These are phyloP conservation scores for Sander lucioperca DNA, from an alignment of 2,113 vertebrate species.

Conservation along the genomic window DNA sequence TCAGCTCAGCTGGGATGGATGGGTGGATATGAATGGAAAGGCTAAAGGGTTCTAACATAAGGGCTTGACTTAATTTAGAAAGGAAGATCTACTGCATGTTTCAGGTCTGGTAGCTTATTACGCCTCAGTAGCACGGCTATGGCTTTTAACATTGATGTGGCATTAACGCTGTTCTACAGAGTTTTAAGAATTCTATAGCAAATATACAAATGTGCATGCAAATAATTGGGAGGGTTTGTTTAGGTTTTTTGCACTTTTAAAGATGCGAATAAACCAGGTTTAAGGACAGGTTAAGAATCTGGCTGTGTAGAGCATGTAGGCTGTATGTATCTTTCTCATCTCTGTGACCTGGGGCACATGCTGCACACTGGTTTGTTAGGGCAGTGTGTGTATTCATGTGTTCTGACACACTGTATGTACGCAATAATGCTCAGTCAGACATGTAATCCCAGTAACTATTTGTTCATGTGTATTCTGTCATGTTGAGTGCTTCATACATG, in stretches of 20 bases:
- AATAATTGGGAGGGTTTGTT: slow-evolving; percentile 16
- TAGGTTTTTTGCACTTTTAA: slow-evolving; percentile 32
- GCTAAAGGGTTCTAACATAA: slow-evolving; percentile 32
- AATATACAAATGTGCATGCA: slow-evolving; percentile 64
- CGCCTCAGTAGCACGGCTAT: slow-evolving; percentile 43
- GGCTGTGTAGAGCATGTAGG: slow-evolving; percentile 68
- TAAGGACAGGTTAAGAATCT: neutral
- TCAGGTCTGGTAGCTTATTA: slow-evolving; percentile 39
- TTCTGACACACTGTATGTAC: slow-evolving; percentile 49
- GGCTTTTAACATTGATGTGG: slow-evolving; percentile 54
- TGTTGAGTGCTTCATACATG: slow-evolving; percentile 37
- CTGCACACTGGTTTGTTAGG: slow-evolving; percentile 51
- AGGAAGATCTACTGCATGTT: slow-evolving; percentile 64
- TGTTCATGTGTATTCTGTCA: slow-evolving; percentile 54
- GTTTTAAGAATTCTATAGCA: slow-evolving; percentile 3
- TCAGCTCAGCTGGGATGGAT: slow-evolving; percentile 56
- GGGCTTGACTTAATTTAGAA: slow-evolving; percentile 41
- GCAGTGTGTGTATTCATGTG: slow-evolving; percentile 62
- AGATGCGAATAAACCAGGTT: slow-evolving; percentile 7
- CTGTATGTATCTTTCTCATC: slow-evolving; percentile 55
- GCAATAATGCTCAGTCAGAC: slow-evolving; percentile 68
- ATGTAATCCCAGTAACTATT: slow-evolving; percentile 62
- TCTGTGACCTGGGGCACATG: slow-evolving; percentile 66
- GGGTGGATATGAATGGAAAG: slow-evolving; percentile 32
- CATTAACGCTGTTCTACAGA: slow-evolving; percentile 38